Conservation (phyloP, 2,113 vertebrate species). For the Apeltes quadracus region DNA sequence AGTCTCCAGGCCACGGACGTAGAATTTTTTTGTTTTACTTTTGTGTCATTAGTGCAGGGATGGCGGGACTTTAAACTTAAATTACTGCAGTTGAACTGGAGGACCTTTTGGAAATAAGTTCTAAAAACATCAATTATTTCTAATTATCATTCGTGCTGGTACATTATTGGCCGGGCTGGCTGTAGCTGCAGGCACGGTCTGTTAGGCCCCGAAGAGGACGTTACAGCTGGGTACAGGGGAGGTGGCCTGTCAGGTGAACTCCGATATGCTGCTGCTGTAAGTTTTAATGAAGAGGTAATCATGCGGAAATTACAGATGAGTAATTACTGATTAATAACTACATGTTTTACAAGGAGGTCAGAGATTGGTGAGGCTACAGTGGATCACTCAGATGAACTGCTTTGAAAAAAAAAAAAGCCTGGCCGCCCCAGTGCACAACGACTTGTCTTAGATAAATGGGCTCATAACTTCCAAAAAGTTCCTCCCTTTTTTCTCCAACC, state of each 20-base stretch:
- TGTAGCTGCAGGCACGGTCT: slow-evolving; percentile 31
- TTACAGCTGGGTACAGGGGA: slow-evolving; percentile 36
- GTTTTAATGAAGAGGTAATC: slow-evolving; percentile 75
- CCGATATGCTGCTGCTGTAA: slow-evolving; percentile 43
- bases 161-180: slow-evolving; percentile 39
- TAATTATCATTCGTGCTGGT: slow-evolving; percentile 46
- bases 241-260: slow-evolving; percentile 55
- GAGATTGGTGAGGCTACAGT: slow-evolving; percentile 64
- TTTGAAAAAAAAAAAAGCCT: slow-evolving; percentile 78
- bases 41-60: slow-evolving; percentile 25
- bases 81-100: slow-evolving; percentile 38
- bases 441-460: slow-evolving; percentile 78
- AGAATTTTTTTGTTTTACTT: slow-evolving; percentile 5
- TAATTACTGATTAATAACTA: slow-evolving; percentile 75
- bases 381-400: slow-evolving; percentile 66
- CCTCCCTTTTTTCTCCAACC: slow-evolving; percentile 48
- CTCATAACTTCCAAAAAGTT: slow-evolving; percentile 78
- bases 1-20: slow-evolving; percentile 32
- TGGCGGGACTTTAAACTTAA: slow-evolving; percentile 41
- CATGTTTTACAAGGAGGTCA: slow-evolving; percentile 76
- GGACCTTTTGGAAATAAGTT: slow-evolving; percentile 50
- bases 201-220: slow-evolving; percentile 42
- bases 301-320: slow-evolving; percentile 72
- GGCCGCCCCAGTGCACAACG: slow-evolving; percentile 62
- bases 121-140: slow-evolving; percentile 61